Evolutionary conservation across 2,888 invertebrate genomes (phyloP).

Genomic region (Drosophila mimetica): DNA sequence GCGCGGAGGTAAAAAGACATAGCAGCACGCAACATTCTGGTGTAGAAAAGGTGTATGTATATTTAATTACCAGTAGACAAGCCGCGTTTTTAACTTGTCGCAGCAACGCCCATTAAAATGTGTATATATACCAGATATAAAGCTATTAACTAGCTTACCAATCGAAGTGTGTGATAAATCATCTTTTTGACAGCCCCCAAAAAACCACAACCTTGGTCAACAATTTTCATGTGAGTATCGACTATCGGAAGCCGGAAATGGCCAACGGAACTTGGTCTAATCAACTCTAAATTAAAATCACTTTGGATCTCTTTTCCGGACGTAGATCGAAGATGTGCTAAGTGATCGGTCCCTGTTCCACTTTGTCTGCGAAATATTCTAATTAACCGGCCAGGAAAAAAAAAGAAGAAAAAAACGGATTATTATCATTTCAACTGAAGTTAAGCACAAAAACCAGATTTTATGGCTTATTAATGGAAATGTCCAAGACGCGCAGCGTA

Average conservation of each 20-base stretch:
- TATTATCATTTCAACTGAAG: conserved; percentile 1
- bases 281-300: conserved; percentile 48
- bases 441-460: conserved; percentile 24
- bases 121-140: not conserved
- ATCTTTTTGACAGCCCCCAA: conserved; percentile 44
- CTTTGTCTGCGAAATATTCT: conserved; percentile 20
- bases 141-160: conserved; percentile 52
- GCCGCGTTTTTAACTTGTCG: not conserved
- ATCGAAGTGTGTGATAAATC: conserved; percentile 54
- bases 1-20: conserved; percentile 46
- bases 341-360: conserved; percentile 49
- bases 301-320: conserved; percentile 47
- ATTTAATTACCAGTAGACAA: conserved; percentile 21
- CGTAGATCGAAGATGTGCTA: conserved; percentile 36
- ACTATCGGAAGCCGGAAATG: conserved; percentile 63
- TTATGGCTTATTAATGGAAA: conserved; percentile 47
- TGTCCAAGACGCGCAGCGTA: conserved; percentile 7
- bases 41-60: conserved; percentile 38
- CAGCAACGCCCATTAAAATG: conserved; percentile 8
- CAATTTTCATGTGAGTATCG: conserved; percentile 57
- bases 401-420: not conserved
- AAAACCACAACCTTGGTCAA: conserved; percentile 42
- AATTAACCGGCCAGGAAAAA: conserved; percentile 24
- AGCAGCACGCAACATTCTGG: conserved; percentile 36
- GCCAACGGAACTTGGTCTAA: conserved; percentile 42